phyloP scores from a whole-genome alignment of 2,888 invertebrate species.

The Baccha elongata region DNA sequence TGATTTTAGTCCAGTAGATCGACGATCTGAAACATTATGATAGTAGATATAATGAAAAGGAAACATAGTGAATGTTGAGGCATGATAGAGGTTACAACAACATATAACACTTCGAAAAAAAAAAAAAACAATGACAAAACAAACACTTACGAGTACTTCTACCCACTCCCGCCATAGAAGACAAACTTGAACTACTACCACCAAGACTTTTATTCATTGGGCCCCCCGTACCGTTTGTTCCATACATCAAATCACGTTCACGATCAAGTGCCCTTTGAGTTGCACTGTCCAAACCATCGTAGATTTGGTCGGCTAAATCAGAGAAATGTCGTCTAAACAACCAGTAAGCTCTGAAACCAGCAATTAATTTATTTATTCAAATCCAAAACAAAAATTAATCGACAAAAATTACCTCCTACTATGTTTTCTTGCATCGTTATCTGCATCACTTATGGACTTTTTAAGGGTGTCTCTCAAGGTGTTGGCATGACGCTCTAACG shows the following conservation, averaged over 20 bases:
- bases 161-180: conserved; percentile 76
- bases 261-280: conserved; percentile 85
- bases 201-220: conserved; percentile 77
- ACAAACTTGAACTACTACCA: conserved; percentile 77
- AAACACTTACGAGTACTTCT: conserved; percentile 74
- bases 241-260: conserved; percentile 81
- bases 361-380: background rate
- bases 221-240: conserved; percentile 77
- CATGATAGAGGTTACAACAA: background rate
- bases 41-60: conserved; percentile 35
- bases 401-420: conserved; percentile 88
- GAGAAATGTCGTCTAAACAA: conserved; percentile 95
- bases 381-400: background rate
- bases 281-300: conserved; percentile 91
- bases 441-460: conserved; percentile 95
- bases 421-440: conserved; percentile 92
- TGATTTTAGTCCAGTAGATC: conserved; percentile 76
- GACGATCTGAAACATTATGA: conserved; percentile 74
- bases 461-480: conserved; percentile 92
- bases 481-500: conserved; percentile 91
- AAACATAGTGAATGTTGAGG: conserved; percentile 1
- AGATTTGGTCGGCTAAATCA: conserved; percentile 92
- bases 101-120: background rate
- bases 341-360: conserved; percentile 90
- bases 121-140: conserved; percentile 20